Percentiles rank a stretch among this genome's conserved stretches.
These are phyloP conservation scores for Stegodyphus dumicola DNA, from an alignment of 1,140 invertebrate species.

Conservation along the genomic window DNA sequence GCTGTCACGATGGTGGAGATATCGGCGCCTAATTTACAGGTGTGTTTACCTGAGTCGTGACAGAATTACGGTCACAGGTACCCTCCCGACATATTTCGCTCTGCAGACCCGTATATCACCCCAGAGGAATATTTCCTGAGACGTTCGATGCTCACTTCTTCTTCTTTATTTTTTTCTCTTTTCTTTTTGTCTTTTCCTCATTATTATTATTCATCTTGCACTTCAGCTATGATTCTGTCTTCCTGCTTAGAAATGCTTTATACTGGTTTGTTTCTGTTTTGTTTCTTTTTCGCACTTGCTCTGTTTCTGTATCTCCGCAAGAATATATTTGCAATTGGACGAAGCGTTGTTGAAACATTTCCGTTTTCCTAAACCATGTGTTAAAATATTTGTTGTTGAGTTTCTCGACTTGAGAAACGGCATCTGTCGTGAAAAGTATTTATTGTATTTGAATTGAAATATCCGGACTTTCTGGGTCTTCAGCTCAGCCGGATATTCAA, in stretches of 20 bases:
- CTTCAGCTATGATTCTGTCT: neutral
- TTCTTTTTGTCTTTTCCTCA: neutral
- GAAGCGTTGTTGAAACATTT: too few relatives aligned
- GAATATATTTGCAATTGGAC: too few relatives aligned
- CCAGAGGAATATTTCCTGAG: conserved; percentile 20
- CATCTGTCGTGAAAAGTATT: too few relatives aligned
- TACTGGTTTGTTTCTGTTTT: neutral
- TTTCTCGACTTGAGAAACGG: too few relatives aligned
- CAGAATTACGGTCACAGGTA: conserved; percentile 53
- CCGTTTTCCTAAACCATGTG: too few relatives aligned
- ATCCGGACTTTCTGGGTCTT: too few relatives aligned
- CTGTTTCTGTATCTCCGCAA: too few relatives aligned
- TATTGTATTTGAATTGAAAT: too few relatives aligned
- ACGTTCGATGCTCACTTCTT: neutral
- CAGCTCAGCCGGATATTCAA: too few relatives aligned
- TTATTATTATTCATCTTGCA: neutral
- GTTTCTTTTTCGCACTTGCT: too few relatives aligned
- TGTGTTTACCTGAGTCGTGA: conserved; percentile 59
- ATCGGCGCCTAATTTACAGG: conserved; percentile 60
- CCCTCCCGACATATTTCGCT: conserved; percentile 18
- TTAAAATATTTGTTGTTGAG: too few relatives aligned
- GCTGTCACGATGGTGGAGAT: conserved; percentile 59
- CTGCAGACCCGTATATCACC: conserved; percentile 54
- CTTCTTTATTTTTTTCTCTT: neutral
- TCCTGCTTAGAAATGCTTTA: neutral